These are phyloP conservation scores for Hypanus sabinus DNA, from an alignment of 2,113 vertebrate species.

Conservation along the genomic window DNA sequence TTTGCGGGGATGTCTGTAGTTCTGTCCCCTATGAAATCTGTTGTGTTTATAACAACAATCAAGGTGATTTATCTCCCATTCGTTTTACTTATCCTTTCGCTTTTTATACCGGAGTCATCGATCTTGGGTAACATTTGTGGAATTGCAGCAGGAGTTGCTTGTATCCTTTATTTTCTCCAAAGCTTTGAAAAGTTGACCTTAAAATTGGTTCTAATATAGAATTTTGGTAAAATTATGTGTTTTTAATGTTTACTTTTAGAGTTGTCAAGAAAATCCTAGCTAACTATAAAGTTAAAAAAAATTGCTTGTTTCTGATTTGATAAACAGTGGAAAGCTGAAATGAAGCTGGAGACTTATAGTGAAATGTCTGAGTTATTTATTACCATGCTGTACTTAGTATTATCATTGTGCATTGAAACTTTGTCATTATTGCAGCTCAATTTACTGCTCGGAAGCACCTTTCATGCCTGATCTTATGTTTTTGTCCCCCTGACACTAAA, in stretches of 20 bases:
- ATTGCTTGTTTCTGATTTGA: background rate
- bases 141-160: background rate
- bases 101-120: conserved; percentile 20
- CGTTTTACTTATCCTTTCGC: background rate
- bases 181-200: background rate
- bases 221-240: background rate
- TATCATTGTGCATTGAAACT: background rate
- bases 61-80: conserved; percentile 8
- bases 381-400: background rate
- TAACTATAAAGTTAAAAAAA: background rate
- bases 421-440: background rate
- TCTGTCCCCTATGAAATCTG: background rate
- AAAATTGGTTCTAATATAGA: background rate
- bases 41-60: conserved; percentile 8
- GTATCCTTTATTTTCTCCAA: conserved; percentile 16
- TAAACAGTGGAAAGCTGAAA: background rate
- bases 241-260: background rate
- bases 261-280: background rate
- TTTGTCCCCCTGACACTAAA: background rate
- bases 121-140: conserved; percentile 14
- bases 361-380: background rate
- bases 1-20: background rate
- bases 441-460: background rate
- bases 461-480: background rate
- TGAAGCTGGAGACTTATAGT: background rate